Base-by-base conservation (phyloP, 2,888 invertebrate species). In the Flexamia atlantica region DNA sequence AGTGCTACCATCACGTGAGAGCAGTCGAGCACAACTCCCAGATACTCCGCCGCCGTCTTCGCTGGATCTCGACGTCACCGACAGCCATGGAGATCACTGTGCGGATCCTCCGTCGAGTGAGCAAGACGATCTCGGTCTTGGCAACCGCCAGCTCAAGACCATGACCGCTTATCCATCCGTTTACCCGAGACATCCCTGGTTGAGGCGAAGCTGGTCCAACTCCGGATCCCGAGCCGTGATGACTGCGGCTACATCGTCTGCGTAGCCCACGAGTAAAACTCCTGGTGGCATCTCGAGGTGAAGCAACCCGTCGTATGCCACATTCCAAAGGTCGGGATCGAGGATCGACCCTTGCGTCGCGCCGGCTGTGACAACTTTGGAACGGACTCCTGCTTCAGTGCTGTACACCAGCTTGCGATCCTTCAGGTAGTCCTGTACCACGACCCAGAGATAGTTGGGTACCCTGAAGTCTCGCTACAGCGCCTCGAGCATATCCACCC, bases 261-360 rank as follows among this genome's bases (percentile, higher is more conserved):
- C 85, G 84, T 86, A 85, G 76, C 85, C 87, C 68, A 85, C 85
- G 85, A 84, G 83, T 2, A 57, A 3, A 64, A 2, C 1, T 30
- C 14, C 1, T 70, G 30, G 12, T n/a, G n/a, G 86, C 85, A 86
- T 85, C 4, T 84, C 64, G 20, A 83, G 14, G 0, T 81, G 68
- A 17, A 86, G 83, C 23, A 85, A 14, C 10, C 85, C 85, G 60
- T 87, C 86, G 72, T 88, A 87, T 14, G 85, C 80, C n/a, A 84
- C 81, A 82, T 87, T 87, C 86, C 86, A 88, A 9, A 87, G 83
- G 72, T 85, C 84, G 7, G 87, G 87, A 53, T 86, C 86, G 0
- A 86, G 82, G 20, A 84, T 82, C 0, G 86, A 86, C 7, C 87
- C 87, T 64, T 87, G 87, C 9, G 86, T 84, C 7, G 85, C 86